A percentile compares a stretch with the other conserved stretches of the same genome.
These are phyloP conservation scores for Sericinus montela DNA, from an alignment of 2,888 invertebrate species.

Conservation along the genomic window DNA sequence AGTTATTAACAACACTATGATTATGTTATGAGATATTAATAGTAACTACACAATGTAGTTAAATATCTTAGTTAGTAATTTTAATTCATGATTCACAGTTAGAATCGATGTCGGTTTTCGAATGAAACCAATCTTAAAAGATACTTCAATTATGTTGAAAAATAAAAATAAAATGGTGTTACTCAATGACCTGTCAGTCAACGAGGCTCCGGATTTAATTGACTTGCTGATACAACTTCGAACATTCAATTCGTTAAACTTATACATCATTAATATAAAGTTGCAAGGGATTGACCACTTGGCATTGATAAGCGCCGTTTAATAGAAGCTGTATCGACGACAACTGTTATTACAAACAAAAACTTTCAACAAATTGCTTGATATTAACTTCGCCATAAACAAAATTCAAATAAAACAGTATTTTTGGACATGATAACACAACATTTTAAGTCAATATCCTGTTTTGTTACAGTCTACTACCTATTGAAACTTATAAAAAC, in stretches of 20 bases:
- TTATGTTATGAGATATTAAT: too few relatives aligned
- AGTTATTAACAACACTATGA: too few relatives aligned
- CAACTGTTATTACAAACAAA: constrained; percentile 5
- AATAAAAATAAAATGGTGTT: constrained; percentile 23
- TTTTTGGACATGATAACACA: too few relatives aligned
- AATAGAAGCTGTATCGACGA: constrained; percentile 37
- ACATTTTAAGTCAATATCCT: too few relatives aligned
- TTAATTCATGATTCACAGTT: too few relatives aligned
- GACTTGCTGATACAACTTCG: constrained; percentile 25
- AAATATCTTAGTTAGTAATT: too few relatives aligned
- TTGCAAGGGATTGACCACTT: constrained; percentile 36
- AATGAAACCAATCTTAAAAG: not conserved
- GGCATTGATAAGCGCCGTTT: constrained; percentile 42
- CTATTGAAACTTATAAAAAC: constrained; percentile 35
- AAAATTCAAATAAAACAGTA: not conserved
- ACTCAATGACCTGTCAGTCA: constrained; percentile 47
- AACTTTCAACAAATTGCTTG: not conserved
- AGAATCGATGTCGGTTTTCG: not conserved
- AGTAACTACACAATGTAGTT: too few relatives aligned
- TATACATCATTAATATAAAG: constrained; percentile 26
- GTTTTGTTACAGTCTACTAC: constrained; percentile 39
- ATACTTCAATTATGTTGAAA: constrained; percentile 1
- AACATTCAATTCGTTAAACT: constrained; percentile 22
- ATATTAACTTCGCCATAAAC: not conserved
- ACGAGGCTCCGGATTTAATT: constrained; percentile 31